Evolutionary conservation across 2,797 vertebrate genomes (phyloP), one percentile per base, ranked within the genome.

Genomic region (Syngnathus rostellatus): DNA sequence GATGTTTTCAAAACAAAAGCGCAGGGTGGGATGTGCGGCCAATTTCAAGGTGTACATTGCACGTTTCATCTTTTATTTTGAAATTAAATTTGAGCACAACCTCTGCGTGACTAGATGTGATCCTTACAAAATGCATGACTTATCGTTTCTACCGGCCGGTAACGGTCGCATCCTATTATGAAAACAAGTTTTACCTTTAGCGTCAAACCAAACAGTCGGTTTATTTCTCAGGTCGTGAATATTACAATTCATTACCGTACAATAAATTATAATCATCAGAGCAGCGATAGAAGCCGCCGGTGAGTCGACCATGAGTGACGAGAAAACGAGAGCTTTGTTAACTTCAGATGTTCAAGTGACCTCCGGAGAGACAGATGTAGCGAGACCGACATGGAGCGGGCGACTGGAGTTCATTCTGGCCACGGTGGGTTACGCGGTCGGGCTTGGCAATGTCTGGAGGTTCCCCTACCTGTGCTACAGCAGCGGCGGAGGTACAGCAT

Each of bases 401-500:
- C 85, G 81, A 11, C 55, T 91, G 62, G 90, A 92, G 79, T 92
- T 92, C 76, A 77, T 90, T 68, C 85, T 92, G 63, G 88, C 90
- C 0, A 71, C 89, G 8, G 84, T 92, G 40, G 90, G 91, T 0
- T 90, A 90, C 61, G 87, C 89, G 1, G 91, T 92, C 70, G 90
- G 90, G 40, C 78, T 91, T 41, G 90, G 90, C 17, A 92, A 92
- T 8, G 79, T 92, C 21, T 92, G 91, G 90, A 84, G 90, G 64
- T 92, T 91, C 57, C 90, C 91, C 1, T 91, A 90, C 76, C 85
- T 92, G 63, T 92, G 90, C 77, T 92, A 92, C 78, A 74, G 81
- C 68, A 92, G 85, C 78, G 90, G 91, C 6, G 90, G 89, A 88
- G 91, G 91, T 92, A 62, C 85, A 83, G 9, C 8, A 45, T 11